Percentiles rank a stretch among this genome's conserved stretches.
These are phyloP conservation scores for Tetranychus piercei DNA, from an alignment of 2,888 invertebrate genomes.

Conservation along the genomic window DNA sequence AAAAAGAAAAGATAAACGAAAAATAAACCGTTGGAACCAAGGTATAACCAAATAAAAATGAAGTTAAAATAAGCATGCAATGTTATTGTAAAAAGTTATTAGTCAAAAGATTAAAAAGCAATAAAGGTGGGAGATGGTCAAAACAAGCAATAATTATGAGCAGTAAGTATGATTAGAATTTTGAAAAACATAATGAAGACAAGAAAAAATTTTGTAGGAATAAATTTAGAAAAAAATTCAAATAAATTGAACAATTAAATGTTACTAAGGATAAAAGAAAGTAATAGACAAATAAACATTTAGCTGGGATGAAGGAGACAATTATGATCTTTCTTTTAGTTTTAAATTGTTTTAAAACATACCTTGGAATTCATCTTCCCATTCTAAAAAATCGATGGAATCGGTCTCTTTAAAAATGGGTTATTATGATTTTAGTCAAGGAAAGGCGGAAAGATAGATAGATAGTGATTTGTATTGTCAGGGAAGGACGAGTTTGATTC, in stretches of 20 bases:
- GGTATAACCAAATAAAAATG: not conserved
- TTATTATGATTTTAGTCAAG: constrained; percentile 13
- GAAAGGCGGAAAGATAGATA: constrained; percentile 9
- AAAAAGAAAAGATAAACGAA: not conserved
- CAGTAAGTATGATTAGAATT: not conserved
- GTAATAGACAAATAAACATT: not conserved
- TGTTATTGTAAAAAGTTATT: not conserved
- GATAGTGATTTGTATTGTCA: not conserved
- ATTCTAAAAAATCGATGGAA: constrained; percentile 46
- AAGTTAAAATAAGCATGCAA: constrained; percentile 1
- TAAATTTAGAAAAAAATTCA: not conserved
- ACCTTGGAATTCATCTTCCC: constrained; percentile 99
- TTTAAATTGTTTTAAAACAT: constrained; percentile 38
- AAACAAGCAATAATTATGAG: not conserved
- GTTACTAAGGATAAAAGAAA: not conserved
- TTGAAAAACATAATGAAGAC: not conserved
- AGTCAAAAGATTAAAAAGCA: not conserved
- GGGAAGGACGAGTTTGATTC: not conserved
- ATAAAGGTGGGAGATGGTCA: not conserved
- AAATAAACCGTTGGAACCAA: not conserved
- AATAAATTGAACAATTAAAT: not conserved
- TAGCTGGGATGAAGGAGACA: not conserved
- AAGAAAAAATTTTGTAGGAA: not conserved
- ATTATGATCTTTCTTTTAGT: constrained; percentile 11
- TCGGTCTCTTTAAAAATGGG: constrained; percentile 11